A percentile compares a stretch with the other conserved stretches of the same genome.
These are phyloP conservation scores for Cheiracanthium punctorium DNA, from an alignment of 2,888 invertebrate genomes.

Conservation along the genomic window DNA sequence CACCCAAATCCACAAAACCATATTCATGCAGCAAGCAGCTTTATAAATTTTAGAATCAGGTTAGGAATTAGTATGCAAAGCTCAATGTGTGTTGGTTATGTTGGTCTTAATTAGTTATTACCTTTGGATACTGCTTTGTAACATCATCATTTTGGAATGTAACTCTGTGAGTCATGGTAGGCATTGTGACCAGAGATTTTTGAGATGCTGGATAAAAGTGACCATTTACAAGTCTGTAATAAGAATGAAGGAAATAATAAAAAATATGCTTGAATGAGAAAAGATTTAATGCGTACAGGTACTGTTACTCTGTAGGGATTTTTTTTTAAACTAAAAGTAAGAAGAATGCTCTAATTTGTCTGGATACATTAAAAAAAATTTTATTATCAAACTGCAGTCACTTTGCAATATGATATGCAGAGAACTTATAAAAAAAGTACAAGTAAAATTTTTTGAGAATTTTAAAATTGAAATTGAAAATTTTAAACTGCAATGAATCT, in stretches of 20 bases:
- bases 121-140: slow-evolving; percentile 61
- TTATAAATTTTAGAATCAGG: not conserved
- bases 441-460: too few relatives aligned
- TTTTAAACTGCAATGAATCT: too few relatives aligned
- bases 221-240: slow-evolving; percentile 57
- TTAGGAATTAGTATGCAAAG: not conserved
- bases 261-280: not conserved
- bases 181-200: slow-evolving; percentile 55
- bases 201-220: slow-evolving; percentile 63
- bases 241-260: not conserved
- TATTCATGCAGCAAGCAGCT: too few relatives aligned
- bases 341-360: not conserved
- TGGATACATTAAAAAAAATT: not conserved
- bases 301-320: too few relatives aligned
- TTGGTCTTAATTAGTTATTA: not conserved
- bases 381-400: too few relatives aligned
- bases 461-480: too few relatives aligned
- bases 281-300: not conserved
- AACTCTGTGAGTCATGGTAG: slow-evolving; percentile 57
- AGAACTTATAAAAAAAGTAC: too few relatives aligned
- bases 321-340: too few relatives aligned
- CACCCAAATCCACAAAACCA: too few relatives aligned
- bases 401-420: too few relatives aligned
- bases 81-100: not conserved
- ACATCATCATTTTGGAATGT: slow-evolving; percentile 59